phyloP scores from a whole-genome alignment of 2,888 invertebrate genomes.

The Athalia rosae region DNA sequence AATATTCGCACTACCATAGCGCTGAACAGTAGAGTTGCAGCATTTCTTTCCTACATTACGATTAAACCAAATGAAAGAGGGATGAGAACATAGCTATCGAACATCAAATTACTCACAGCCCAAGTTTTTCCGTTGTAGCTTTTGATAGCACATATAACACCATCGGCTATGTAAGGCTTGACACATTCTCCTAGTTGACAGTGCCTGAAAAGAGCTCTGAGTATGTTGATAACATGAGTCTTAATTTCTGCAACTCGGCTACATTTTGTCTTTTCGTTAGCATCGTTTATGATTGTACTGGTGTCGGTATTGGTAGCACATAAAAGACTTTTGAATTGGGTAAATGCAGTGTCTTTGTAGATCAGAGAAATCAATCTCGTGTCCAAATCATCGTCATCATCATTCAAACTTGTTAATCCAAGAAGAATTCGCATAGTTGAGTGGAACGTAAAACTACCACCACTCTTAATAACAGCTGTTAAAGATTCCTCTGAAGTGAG shows the following conservation, averaged over 20 bases:
- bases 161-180: conserved; percentile 81
- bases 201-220: conserved; percentile 87
- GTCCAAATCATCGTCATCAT: conserved; percentile 49
- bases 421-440: conserved; percentile 68
- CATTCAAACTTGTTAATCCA: conserved; percentile 59
- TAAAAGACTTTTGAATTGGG: conserved; percentile 50
- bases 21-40: conserved; percentile 89
- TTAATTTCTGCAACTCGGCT: conserved; percentile 74
- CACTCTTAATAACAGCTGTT: conserved; percentile 74
- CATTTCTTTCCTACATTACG: conserved; percentile 84
- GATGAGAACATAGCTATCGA: not conserved
- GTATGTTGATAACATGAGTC: conserved; percentile 90
- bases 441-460: conserved; percentile 56
- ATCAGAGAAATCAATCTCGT: conserved; percentile 57
- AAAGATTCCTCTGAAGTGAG: conserved; percentile 82
- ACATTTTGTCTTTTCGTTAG: not conserved
- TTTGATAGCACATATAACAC: conserved; percentile 82
- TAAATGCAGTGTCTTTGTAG: conserved; percentile 60
- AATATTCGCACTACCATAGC: conserved; percentile 90
- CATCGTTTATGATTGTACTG: not conserved
- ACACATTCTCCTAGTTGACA: conserved; percentile 84
- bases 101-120: conserved; percentile 78
- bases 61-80: conserved; percentile 24
- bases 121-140: conserved; percentile 86
- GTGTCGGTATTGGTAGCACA: not conserved